Percentiles rank a stretch among this genome's conserved stretches.
Evolutionary conservation across 2,113 vertebrate genomes (phyloP).

Genomic region (Syngnathus typhle): DNA sequence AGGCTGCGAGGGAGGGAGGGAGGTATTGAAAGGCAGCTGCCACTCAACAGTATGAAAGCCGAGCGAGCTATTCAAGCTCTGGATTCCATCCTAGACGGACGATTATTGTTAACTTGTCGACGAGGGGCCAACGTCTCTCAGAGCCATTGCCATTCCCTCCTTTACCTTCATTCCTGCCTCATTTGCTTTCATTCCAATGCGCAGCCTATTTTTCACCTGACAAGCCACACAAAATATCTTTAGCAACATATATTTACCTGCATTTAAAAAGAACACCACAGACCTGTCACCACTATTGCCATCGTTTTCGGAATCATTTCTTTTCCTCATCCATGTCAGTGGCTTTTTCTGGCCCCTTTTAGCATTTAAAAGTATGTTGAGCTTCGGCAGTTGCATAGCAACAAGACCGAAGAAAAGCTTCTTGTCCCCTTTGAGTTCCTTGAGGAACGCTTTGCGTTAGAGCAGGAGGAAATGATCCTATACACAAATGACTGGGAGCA

Average conservation of each 20-base stretch:
- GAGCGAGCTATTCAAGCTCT: constrained; percentile 54
- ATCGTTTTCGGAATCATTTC: constrained; percentile 6
- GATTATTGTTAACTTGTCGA: constrained; percentile 54
- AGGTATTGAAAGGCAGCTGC: constrained; percentile 65
- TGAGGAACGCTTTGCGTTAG: constrained; percentile 37
- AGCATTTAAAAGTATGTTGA: constrained; percentile 30
- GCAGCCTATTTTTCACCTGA: background rate
- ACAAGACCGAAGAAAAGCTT: constrained; percentile 43
- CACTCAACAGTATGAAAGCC: constrained; percentile 61
- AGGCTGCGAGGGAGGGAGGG: constrained; percentile 44
- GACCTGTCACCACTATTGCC: background rate
- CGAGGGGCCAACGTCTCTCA: constrained; percentile 56
- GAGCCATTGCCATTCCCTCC: constrained; percentile 55
- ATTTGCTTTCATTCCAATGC: constrained; percentile 36
- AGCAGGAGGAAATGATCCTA: constrained; percentile 43
- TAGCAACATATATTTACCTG: too few species aligned
- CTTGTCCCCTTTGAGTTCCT: constrained; percentile 30
- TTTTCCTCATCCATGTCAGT: constrained; percentile 9
- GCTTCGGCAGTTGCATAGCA: constrained; percentile 59
- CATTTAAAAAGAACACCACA: too few species aligned
- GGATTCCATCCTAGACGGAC: constrained; percentile 46
- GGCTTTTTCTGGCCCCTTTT: constrained; percentile 33
- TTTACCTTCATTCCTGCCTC: constrained; percentile 4
- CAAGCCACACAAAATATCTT: too few species aligned
- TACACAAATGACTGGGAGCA: constrained; percentile 28